Conservation (phyloP, 2,797 vertebrate genomes). For the Muscicapa comitata region DNA sequence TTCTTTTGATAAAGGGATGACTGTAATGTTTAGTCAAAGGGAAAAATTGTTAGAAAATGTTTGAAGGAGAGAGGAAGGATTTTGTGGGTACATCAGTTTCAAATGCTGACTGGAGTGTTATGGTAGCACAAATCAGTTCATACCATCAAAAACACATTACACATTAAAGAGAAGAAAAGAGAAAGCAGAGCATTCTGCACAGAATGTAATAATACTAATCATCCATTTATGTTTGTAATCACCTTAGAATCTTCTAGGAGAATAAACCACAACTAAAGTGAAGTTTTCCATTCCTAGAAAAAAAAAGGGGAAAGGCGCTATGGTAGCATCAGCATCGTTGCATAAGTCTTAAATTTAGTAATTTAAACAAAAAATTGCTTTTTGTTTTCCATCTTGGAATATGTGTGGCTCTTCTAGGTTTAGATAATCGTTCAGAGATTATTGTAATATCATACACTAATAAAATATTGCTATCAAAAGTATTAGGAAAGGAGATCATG, state of each 20-base stretch:
- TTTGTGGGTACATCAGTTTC: neutral
- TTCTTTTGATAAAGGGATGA: neutral
- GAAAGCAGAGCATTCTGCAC: neutral
- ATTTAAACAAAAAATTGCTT: neutral
- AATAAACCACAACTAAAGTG: neutral
- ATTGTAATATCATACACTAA: neutral
- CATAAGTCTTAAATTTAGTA: no score
- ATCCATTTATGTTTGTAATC: neutral
- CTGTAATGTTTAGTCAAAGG: neutral
- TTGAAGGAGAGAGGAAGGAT: neutral
- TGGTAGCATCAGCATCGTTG: neutral
- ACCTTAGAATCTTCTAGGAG: neutral
- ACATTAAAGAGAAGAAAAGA: neutral
- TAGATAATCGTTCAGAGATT: neutral
- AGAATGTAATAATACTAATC: neutral
- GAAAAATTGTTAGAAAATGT: neutral
- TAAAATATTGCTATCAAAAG: neutral
- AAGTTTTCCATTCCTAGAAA: neutral
- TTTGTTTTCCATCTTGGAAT: neutral
- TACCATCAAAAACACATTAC: neutral
- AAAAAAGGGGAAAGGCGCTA: rapidly evolving
- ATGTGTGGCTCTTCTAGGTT: neutral
- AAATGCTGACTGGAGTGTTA: neutral
- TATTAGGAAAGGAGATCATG: neutral
- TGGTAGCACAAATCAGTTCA: neutral